phyloP scores from a whole-genome alignment of 1,140 invertebrate genomes.

The Drosophila kikkawai region DNA sequence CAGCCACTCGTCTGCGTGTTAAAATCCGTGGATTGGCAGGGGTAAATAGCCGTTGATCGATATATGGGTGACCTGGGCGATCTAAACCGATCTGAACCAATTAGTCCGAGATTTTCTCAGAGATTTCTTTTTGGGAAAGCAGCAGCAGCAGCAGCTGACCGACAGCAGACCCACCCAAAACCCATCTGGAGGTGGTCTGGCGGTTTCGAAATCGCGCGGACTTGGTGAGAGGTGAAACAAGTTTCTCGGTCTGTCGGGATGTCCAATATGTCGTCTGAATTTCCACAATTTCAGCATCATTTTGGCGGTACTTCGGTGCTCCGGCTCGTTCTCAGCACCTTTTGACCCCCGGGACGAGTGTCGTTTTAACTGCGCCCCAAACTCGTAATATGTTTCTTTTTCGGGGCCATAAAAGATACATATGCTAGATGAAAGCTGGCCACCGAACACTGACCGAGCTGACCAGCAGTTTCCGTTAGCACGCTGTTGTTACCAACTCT shows the following conservation, averaged over 20 bases:
- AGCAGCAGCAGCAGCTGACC: constrained; percentile 2
- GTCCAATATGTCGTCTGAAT: constrained; percentile 12
- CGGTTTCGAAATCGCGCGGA: background rate
- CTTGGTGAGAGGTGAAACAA: constrained; percentile 41
- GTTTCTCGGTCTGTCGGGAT: constrained; percentile 17
- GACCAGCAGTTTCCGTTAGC: constrained; percentile 49
- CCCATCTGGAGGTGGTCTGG: background rate
- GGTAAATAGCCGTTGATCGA: constrained; percentile 13
- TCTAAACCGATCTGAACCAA: constrained; percentile 15
- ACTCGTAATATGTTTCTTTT: constrained; percentile 59
- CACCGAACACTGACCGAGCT: constrained; percentile 31
- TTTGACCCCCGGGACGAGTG: constrained; percentile 59
- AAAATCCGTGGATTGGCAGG: constrained; percentile 34
- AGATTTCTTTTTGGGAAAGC: background rate
- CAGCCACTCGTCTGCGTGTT: constrained; percentile 59
- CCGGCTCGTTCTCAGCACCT: constrained; percentile 74
- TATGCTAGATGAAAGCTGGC: constrained; percentile 46
- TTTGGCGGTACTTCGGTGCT: constrained; percentile 10
- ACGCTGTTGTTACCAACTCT: constrained; percentile 18
- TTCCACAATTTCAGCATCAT: constrained; percentile 74
- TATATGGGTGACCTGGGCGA: background rate
- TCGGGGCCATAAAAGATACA: constrained; percentile 51
- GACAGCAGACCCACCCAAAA: background rate
- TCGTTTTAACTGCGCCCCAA: constrained; percentile 68
- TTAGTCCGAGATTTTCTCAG: constrained; percentile 24